A percentile compares a stretch with the other conserved stretches of the same genome.
Conservation (phyloP, 2,797 vertebrate species). For the Tachyglossus aculeatus region DNA sequence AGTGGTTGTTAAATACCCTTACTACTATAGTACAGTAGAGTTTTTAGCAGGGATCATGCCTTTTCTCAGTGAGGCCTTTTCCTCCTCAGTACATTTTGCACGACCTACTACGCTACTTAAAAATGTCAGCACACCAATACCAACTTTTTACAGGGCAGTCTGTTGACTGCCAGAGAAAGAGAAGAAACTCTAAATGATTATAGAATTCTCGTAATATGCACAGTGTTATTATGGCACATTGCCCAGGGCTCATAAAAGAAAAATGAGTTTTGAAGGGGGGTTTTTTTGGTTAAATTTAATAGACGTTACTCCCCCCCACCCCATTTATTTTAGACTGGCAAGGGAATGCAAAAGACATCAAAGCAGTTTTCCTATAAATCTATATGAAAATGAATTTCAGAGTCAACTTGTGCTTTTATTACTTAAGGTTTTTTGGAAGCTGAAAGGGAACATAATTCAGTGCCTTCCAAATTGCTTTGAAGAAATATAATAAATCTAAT, state of each 20-base stretch:
- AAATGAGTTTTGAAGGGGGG: conserved; percentile 71
- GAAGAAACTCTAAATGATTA: conserved; percentile 48
- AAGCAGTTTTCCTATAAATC: conserved; percentile 79
- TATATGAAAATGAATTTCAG: conserved; percentile 78
- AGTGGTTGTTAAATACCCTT: too few species aligned
- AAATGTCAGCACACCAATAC: conserved; percentile 27
- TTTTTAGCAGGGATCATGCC: not conserved
- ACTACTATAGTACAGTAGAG: too few species aligned
- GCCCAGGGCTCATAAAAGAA: conserved; percentile 74
- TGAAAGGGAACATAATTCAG: conserved; percentile 68
- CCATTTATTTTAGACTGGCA: conserved; percentile 55
- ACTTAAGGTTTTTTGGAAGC: conserved; percentile 63
- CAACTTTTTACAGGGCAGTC: conserved; percentile 31
- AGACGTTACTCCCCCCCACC: conserved; percentile 46
- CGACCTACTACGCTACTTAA: not conserved
- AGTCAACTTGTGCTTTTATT: conserved; percentile 74
- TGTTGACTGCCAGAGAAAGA: conserved; percentile 45
- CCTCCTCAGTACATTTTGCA: conserved; percentile 22
- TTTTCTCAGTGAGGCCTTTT: not conserved
- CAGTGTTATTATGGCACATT: conserved; percentile 65
- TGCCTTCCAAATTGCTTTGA: conserved; percentile 71
- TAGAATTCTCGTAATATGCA: conserved; percentile 60
- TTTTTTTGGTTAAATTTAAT: conserved; percentile 63
- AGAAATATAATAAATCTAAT: conserved; percentile 72
- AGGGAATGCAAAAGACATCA: conserved; percentile 74